phyloP scores from a whole-genome alignment of 2,888 invertebrate species.

The Megastigmus dorsalis region DNA sequence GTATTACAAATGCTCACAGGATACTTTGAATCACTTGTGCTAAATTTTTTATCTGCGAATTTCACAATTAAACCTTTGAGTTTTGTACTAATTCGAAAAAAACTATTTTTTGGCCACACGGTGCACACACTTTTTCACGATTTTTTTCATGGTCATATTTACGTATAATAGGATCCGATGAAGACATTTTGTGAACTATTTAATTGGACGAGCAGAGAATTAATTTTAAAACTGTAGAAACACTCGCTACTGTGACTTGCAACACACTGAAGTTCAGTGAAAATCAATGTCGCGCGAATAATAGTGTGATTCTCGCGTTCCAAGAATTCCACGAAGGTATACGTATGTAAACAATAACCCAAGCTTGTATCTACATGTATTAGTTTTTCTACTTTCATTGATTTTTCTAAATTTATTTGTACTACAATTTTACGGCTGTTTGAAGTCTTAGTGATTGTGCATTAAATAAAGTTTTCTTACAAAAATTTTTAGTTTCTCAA shows the following conservation, averaged over 20 bases:
- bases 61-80: slow-evolving; percentile 10
- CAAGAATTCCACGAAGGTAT: slow-evolving; percentile 1
- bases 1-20: slow-evolving; percentile 12
- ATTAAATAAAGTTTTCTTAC: too few relatives aligned
- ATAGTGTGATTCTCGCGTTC: not conserved
- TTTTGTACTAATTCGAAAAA: slow-evolving; percentile 14
- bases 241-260: too few relatives aligned
- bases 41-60: slow-evolving; percentile 1
- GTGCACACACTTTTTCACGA: not conserved
- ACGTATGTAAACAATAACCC: slow-evolving; percentile 1
- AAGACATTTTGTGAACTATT: too few relatives aligned
- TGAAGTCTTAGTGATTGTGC: too few relatives aligned
- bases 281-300: not conserved
- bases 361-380: not conserved
- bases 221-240: too few relatives aligned
- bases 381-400: not conserved
- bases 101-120: not conserved
- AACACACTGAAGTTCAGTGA: not conserved
- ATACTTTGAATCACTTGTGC: slow-evolving; percentile 10
- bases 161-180: too few relatives aligned
- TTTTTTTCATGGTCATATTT: not conserved
- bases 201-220: too few relatives aligned
- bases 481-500: too few relatives aligned
- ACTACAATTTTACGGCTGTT: too few relatives aligned
- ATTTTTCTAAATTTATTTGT: not conserved